phyloP scores from a whole-genome alignment of 1,140 invertebrate genomes.

The Drosophila lowei region DNA sequence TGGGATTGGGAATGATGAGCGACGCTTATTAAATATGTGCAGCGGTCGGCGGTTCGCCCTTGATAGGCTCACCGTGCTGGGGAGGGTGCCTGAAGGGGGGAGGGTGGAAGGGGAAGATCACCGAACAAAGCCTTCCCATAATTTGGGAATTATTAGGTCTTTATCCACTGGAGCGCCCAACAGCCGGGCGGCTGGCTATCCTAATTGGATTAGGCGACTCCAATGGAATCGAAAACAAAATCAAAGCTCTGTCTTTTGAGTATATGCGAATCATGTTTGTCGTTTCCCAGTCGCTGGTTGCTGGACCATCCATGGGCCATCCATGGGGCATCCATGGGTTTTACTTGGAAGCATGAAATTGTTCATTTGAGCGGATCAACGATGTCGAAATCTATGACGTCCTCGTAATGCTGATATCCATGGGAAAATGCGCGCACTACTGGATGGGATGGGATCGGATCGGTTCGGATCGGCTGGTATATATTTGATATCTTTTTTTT shows the following conservation, averaged over 20 bases:
- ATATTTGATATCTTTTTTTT: constrained; percentile 42
- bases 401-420: constrained; percentile 73
- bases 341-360: constrained; percentile 70
- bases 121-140: constrained; percentile 69
- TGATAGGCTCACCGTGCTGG: background rate
- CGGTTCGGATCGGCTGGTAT: too few relatives aligned
- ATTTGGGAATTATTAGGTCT: constrained; percentile 61
- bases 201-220: constrained; percentile 77
- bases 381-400: constrained; percentile 70
- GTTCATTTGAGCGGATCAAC: constrained; percentile 67
- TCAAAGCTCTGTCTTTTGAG: constrained; percentile 42
- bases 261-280: constrained; percentile 71
- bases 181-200: constrained; percentile 40
- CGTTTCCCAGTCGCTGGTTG: constrained; percentile 17
- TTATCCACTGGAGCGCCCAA: constrained; percentile 31
- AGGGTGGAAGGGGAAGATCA: background rate
- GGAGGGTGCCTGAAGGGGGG: too few relatives aligned
- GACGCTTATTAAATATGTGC: constrained; percentile 77
- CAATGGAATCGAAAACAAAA: constrained; percentile 74
- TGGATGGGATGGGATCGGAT: background rate
- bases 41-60: constrained; percentile 43
- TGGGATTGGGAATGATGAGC: constrained; percentile 67
- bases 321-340: constrained; percentile 27
- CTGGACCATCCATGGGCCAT: too few relatives aligned
- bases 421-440: constrained; percentile 53